Conservation (phyloP, 2,888 invertebrate genomes). For the Cantharis nigra region DNA sequence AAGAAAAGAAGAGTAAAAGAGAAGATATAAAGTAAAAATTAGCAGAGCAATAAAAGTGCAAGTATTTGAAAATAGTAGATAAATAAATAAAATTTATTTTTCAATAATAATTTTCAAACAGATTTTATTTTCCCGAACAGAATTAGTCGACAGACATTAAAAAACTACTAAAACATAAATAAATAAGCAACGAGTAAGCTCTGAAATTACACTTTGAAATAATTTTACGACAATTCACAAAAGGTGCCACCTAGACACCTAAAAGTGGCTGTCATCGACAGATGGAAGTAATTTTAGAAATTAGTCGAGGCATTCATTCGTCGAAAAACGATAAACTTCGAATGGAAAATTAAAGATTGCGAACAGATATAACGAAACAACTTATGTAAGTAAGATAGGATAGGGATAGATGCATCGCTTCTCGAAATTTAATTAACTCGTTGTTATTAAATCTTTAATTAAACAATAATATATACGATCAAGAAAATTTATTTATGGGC, state of each 20-base stretch:
- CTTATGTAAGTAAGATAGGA: slow-evolving; percentile 31
- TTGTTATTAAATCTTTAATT: slow-evolving; percentile 52
- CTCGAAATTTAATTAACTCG: slow-evolving; percentile 52
- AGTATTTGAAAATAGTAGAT: background rate
- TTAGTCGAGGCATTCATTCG: slow-evolving; percentile 36
- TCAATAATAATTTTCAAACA: background rate
- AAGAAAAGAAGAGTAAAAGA: background rate
- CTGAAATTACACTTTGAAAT: slow-evolving; percentile 18
- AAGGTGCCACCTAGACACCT: slow-evolving; percentile 19
- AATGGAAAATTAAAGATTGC: slow-evolving; percentile 41
- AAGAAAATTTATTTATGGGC: slow-evolving; percentile 31
- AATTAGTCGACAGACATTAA: slow-evolving; percentile 7
- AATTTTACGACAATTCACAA: slow-evolving; percentile 16
- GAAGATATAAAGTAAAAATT: background rate
- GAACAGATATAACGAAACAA: slow-evolving; percentile 45
- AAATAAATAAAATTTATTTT: background rate
- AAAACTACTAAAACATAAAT: slow-evolving; percentile 22
- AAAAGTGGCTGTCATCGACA: slow-evolving; percentile 35
- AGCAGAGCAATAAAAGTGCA: background rate
- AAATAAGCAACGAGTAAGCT: slow-evolving; percentile 5
- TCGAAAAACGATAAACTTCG: slow-evolving; percentile 31
- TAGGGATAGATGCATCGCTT: slow-evolving; percentile 10
- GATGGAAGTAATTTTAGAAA: slow-evolving; percentile 39
- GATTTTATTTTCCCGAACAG: background rate
- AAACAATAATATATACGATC: slow-evolving; percentile 51